Evolutionary conservation across 2,888 invertebrate species (phyloP).

Genomic region (Neoaliturus tenellus): DNA sequence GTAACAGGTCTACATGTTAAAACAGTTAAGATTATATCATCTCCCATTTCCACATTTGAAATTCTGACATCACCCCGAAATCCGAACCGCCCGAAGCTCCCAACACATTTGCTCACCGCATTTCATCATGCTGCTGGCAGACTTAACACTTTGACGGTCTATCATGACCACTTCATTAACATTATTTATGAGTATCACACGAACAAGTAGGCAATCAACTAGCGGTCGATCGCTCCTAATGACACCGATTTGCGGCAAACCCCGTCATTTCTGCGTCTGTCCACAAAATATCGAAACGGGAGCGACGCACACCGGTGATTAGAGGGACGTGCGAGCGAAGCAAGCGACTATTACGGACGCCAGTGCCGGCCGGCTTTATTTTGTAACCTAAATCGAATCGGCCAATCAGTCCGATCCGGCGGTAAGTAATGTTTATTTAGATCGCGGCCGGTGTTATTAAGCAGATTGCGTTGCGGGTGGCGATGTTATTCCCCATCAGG

Average conservation of each 20-base stretch:
- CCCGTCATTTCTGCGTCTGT: constrained; percentile 30
- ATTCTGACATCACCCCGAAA: no score
- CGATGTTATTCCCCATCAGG: not conserved
- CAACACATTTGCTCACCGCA: not conserved
- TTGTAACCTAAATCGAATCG: constrained; percentile 45
- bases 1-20: no score
- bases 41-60: no score
- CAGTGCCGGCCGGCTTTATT: constrained; percentile 27
- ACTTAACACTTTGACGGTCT: not conserved
- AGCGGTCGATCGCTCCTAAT: not conserved
- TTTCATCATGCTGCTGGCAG: not conserved
- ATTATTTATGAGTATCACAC: constrained; percentile 25
- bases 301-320: not conserved
- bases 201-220: not conserved
- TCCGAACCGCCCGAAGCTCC: no score
- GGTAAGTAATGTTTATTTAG: constrained; percentile 33
- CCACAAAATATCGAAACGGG: constrained; percentile 5
- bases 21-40: no score
- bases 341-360: not conserved
- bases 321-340: not conserved
- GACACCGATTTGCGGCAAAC: constrained; percentile 2
- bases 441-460: not conserved
- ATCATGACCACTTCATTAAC: constrained; percentile 23
- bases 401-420: constrained; percentile 15
- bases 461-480: constrained; percentile 25